These are phyloP conservation scores for Aphaenogaster floridana DNA, from an alignment of 1,140 invertebrate species.

Conservation along the genomic window DNA sequence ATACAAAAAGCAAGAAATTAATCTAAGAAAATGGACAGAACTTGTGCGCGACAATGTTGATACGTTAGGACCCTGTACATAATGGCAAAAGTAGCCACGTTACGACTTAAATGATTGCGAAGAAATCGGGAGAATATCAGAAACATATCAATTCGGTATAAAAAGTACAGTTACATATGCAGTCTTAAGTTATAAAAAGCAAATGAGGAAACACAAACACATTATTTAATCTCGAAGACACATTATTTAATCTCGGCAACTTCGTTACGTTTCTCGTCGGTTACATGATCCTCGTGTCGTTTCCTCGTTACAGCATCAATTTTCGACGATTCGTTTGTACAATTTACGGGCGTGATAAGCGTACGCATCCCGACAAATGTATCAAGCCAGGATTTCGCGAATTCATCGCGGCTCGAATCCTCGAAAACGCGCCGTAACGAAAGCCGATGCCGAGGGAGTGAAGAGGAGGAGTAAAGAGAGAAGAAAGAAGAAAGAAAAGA, in stretches of 20 bases:
- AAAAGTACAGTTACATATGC: constrained; percentile 4
- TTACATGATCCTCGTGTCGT: constrained; percentile 8
- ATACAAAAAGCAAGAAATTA: background rate
- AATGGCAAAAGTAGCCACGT: background rate
- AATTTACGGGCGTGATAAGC: constrained; percentile 21
- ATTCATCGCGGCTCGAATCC: constrained; percentile 23
- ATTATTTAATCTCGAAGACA: background rate
- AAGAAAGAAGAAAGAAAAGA: background rate
- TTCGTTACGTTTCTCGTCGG: background rate
- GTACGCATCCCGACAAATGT: background rate
- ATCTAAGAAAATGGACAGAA: background rate
- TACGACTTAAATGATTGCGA: background rate
- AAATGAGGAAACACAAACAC: background rate
- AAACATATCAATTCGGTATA: background rate
- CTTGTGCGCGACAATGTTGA: background rate
- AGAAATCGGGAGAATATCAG: background rate
- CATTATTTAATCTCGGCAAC: constrained; percentile 21
- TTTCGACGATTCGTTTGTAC: constrained; percentile 2
- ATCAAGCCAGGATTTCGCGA: constrained; percentile 37
- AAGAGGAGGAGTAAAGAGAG: constrained; percentile 23
- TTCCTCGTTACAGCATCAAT: constrained; percentile 14
- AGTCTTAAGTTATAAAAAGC: background rate
- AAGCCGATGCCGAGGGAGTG: constrained; percentile 25
- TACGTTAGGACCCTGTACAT: background rate
- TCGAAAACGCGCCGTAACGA: constrained; percentile 44